Conservation (phyloP, 2,113 vertebrate species). For the Camelus dromedarius region DNA sequence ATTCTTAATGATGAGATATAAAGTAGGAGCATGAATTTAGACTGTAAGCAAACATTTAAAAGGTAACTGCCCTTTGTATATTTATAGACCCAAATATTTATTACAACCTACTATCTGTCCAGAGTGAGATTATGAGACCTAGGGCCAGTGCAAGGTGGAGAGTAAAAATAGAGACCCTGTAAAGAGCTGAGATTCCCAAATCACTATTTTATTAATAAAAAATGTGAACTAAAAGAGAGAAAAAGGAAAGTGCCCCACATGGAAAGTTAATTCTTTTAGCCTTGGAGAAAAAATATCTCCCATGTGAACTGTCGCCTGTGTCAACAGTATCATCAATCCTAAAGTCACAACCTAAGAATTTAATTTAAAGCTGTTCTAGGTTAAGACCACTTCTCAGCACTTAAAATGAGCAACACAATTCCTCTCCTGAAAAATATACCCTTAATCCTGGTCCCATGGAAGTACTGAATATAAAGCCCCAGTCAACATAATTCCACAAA, state of each 20-base stretch:
- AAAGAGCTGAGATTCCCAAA: background rate
- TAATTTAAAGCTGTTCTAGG: background rate
- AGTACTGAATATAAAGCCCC: background rate
- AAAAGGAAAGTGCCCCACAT: background rate
- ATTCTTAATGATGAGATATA: background rate
- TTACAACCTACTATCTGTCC: background rate
- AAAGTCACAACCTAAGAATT: background rate
- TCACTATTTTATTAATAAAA: background rate
- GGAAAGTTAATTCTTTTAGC: background rate
- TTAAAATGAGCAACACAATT: background rate
- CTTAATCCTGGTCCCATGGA: background rate
- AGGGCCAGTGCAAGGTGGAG: background rate
- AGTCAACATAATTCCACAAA: background rate
- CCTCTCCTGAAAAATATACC: background rate
- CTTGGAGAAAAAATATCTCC: background rate
- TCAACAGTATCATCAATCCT: background rate
- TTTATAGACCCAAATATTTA: background rate
- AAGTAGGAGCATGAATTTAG: background rate
- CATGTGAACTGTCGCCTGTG: background rate
- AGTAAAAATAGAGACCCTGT: background rate
- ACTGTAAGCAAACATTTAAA: constrained; percentile 4
- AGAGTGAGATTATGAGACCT: background rate
- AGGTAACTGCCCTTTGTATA: background rate
- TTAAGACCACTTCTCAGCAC: background rate
- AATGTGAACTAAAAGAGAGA: background rate